Conservation (phyloP, 2,113 vertebrate species). For the Prietella phreatophila region DNA sequence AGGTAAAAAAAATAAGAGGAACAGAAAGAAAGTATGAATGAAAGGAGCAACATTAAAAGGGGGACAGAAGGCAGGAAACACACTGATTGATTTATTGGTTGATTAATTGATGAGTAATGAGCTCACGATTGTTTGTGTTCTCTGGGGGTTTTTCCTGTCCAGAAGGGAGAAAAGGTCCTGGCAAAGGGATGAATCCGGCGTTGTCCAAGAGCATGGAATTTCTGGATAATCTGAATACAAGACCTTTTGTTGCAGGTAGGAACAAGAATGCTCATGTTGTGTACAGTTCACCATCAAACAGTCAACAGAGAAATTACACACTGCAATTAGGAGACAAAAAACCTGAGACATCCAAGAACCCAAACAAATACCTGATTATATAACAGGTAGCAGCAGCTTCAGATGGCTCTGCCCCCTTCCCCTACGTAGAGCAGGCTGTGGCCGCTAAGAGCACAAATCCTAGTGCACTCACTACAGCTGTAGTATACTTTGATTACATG, state of each 20-base stretch:
- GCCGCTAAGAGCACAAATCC: no score
- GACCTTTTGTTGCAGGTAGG: background rate
- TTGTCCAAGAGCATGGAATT: slow-evolving; percentile 42
- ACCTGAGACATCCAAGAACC: background rate
- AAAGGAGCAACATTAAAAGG: background rate
- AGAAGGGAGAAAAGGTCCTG: slow-evolving; percentile 3
- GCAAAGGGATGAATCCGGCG: background rate
- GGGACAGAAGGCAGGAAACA: background rate
- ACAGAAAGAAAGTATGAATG: background rate
- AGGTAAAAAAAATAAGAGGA: background rate
- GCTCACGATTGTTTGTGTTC: background rate
- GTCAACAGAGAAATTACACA: background rate
- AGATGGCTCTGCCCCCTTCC: background rate
- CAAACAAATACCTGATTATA: background rate
- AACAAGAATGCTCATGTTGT: background rate
- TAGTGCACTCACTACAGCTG: background rate
- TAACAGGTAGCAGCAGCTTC: background rate
- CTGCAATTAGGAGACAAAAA: background rate
- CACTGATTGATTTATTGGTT: background rate
- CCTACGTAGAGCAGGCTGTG: background rate
- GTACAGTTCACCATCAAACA: background rate
- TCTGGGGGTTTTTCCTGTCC: background rate
- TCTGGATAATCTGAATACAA: background rate
- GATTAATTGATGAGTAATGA: background rate
- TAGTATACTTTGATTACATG: background rate